These are phyloP conservation scores for Sclerodermus sp. DNA, from an alignment of 2,888 invertebrate genomes.

Conservation along the genomic window DNA sequence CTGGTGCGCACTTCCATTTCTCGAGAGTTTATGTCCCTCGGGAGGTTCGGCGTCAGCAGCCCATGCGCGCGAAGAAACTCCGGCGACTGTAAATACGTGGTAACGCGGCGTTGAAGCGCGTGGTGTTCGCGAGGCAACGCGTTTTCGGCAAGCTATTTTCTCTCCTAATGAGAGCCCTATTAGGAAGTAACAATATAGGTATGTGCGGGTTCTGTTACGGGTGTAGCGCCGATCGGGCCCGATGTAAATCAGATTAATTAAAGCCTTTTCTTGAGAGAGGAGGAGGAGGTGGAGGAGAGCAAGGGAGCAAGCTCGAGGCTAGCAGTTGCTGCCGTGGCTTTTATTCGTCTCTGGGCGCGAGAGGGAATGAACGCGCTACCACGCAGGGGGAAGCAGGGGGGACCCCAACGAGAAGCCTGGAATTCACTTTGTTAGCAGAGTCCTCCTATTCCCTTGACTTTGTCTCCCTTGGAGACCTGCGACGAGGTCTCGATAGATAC, in stretches of 20 bases:
- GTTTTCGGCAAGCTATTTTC: constrained; percentile 34
- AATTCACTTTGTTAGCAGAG: constrained; percentile 30
- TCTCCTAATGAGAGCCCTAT: constrained; percentile 54
- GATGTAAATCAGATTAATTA: constrained; percentile 55
- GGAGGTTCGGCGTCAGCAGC: too few relatives aligned
- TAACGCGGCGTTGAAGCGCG: background rate
- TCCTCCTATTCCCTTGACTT: constrained; percentile 19
- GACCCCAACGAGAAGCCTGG: background rate
- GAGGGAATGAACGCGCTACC: too few relatives aligned
- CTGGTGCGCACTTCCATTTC: too few relatives aligned
- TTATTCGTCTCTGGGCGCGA: constrained; percentile 14
- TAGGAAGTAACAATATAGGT: constrained; percentile 47
- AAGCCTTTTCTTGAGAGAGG: constrained; percentile 16
- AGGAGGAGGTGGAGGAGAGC: too few relatives aligned
- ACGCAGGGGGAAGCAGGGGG: too few relatives aligned
- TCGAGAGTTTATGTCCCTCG: too few relatives aligned
- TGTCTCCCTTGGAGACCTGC: constrained; percentile 13
- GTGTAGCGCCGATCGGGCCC: constrained; percentile 32
- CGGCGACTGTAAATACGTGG: too few relatives aligned
- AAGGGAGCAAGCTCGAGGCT: too few relatives aligned
- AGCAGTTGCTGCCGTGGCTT: constrained; percentile 20
- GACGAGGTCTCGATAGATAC: constrained; percentile 26
- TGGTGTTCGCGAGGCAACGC: constrained; percentile 14
- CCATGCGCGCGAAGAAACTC: too few relatives aligned
- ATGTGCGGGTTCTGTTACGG: constrained; percentile 38